These are phyloP conservation scores for Drosophila nr. perissopoda DNA, from an alignment of 2,888 invertebrate genomes.

Conservation along the genomic window DNA sequence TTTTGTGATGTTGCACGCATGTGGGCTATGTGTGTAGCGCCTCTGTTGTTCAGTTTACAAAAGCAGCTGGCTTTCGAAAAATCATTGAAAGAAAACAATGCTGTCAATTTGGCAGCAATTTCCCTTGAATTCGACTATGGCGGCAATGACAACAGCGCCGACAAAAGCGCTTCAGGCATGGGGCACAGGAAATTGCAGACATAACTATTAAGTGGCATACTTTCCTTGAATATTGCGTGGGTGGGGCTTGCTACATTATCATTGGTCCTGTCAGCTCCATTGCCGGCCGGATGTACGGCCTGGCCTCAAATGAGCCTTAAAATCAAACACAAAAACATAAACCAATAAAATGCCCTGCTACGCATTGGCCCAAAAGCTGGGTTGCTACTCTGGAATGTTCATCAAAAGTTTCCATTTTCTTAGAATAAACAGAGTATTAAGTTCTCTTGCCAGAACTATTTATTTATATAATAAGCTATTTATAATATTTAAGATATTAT, in stretches of 20 bases:
- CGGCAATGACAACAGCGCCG: slow-evolving; percentile 34
- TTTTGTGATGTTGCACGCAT: slow-evolving; percentile 37
- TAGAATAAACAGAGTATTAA: neutral
- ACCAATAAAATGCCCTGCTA: slow-evolving; percentile 21
- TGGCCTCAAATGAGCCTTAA: slow-evolving; percentile 63
- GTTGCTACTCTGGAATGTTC: slow-evolving; percentile 1
- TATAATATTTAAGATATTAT: neutral
- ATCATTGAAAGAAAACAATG: slow-evolving; percentile 77
- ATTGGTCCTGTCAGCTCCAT: slow-evolving; percentile 41
- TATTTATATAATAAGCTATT: no score
- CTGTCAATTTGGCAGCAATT: slow-evolving; percentile 76
- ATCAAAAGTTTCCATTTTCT: neutral
- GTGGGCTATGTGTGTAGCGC: slow-evolving; percentile 5
- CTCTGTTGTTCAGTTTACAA: slow-evolving; percentile 17
- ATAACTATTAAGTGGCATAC: slow-evolving; percentile 79
- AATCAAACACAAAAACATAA: slow-evolving; percentile 36
- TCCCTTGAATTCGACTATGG: slow-evolving; percentile 55
- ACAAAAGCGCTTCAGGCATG: slow-evolving; percentile 57
- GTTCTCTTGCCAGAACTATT: neutral
- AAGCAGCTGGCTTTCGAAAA: slow-evolving; percentile 32
- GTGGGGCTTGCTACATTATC: slow-evolving; percentile 45
- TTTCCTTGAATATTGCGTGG: slow-evolving; percentile 10
- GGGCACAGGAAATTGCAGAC: slow-evolving; percentile 74
- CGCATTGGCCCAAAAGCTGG: slow-evolving; percentile 7
- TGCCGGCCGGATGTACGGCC: slow-evolving; percentile 7